Evolutionary conservation across 2,797 vertebrate genomes (phyloP).

Genomic region (Halcyon smyrnensis): DNA sequence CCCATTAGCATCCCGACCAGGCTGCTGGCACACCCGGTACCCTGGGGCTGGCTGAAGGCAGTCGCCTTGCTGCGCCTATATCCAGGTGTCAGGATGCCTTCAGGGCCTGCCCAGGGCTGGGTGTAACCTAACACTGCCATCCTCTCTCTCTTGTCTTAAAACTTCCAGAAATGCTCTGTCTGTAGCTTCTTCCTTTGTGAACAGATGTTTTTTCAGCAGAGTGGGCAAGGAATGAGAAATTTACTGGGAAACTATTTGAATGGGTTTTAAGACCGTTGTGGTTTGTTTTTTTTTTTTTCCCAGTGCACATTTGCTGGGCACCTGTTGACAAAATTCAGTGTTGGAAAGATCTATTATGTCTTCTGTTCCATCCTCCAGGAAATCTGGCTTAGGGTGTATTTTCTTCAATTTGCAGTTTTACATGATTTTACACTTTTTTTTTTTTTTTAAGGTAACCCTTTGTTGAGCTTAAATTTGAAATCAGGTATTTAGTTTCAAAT

Average conservation of each 20-base stretch:
- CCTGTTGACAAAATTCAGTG: constrained; percentile 32
- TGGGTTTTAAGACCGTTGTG: background rate
- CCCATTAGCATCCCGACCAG: background rate
- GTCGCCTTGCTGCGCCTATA: background rate
- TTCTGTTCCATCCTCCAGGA: constrained; percentile 3
- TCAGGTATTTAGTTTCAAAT: background rate
- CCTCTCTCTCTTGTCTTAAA: background rate
- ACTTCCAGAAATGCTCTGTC: background rate
- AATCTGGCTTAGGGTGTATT: background rate
- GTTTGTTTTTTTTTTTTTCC: background rate
- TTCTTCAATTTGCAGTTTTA: background rate
- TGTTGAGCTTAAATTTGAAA: background rate
- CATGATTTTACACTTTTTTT: background rate
- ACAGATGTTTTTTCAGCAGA: constrained; percentile 47
- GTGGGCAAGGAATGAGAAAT: background rate
- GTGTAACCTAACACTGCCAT: background rate
- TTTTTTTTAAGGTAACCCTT: background rate
- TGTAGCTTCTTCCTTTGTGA: background rate
- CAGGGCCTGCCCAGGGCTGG: background rate
- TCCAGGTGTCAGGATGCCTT: background rate
- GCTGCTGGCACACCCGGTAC: background rate
- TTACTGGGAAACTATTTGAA: constrained; percentile 21
- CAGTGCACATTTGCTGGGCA: background rate
- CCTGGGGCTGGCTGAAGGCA: background rate
- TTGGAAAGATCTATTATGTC: constrained; percentile 8